These are phyloP conservation scores for Eubasilissa regina DNA, from an alignment of 1,140 invertebrate genomes.

Conservation along the genomic window DNA sequence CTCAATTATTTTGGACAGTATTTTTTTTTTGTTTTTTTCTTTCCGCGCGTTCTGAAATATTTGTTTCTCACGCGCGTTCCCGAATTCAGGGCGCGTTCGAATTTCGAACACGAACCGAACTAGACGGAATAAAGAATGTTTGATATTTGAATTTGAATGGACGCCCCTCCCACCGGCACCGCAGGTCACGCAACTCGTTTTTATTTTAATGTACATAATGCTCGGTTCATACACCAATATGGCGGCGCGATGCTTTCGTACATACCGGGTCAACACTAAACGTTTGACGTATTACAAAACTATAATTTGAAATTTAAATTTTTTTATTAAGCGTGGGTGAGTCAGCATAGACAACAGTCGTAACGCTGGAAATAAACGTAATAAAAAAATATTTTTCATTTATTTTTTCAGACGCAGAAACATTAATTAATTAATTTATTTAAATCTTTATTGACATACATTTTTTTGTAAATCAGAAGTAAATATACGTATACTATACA, in stretches of 20 bases:
- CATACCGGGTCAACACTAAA: conserved; percentile 10
- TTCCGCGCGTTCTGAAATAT: not conserved
- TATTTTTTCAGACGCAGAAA: too few relatives aligned
- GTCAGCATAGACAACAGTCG: too few relatives aligned
- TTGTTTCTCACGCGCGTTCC: conserved; percentile 37
- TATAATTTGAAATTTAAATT: not conserved
- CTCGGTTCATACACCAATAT: conserved; percentile 25
- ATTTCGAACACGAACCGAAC: conserved; percentile 51
- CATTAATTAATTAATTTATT: too few relatives aligned
- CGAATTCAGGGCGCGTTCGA: conserved; percentile 47
- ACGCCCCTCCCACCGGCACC: conserved; percentile 55
- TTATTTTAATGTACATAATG: conserved; percentile 49
- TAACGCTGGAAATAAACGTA: too few relatives aligned
- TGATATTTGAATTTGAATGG: conserved; percentile 60
- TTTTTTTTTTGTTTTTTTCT: too few relatives aligned
- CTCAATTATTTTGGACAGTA: too few relatives aligned
- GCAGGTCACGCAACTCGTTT: conserved; percentile 57
- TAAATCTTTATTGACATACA: too few relatives aligned
- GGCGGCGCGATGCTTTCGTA: conserved; percentile 19
- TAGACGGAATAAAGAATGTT: conserved; percentile 56
- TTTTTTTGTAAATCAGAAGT: too few relatives aligned
- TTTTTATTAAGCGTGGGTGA: too few relatives aligned
- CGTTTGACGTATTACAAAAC: not conserved
- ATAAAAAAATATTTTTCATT: too few relatives aligned
- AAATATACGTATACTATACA: too few relatives aligned